Evolutionary conservation across 2,888 invertebrate species (phyloP).

Genomic region (Acleris holmiana): DNA sequence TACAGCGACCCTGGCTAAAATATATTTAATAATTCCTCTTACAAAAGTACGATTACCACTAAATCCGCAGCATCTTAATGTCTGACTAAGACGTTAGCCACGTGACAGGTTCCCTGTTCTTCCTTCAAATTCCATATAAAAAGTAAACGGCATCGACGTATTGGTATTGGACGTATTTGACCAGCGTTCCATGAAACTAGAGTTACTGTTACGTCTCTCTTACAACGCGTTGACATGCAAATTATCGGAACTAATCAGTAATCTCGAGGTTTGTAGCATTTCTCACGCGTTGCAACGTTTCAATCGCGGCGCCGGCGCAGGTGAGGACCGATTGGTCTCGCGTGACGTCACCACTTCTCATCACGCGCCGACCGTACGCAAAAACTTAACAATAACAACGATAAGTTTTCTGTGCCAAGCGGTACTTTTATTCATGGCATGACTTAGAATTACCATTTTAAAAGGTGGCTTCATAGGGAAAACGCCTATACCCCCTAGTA

Average conservation of each 20-base stretch:
- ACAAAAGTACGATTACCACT: too few relatives aligned
- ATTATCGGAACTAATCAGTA: conserved; percentile 22
- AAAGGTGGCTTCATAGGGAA: neutral
- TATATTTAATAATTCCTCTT: too few relatives aligned
- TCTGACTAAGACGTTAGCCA: too few relatives aligned
- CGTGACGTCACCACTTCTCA: conserved; percentile 42
- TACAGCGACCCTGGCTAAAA: too few relatives aligned
- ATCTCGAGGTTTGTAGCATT: conserved; percentile 15
- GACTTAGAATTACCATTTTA: conserved; percentile 18
- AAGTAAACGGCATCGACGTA: too few relatives aligned
- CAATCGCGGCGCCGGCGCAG: neutral
- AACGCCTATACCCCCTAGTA: neutral
- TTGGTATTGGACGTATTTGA: too few relatives aligned
- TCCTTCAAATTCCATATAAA: too few relatives aligned
- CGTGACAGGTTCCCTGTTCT: too few relatives aligned
- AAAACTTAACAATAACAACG: conserved; percentile 34
- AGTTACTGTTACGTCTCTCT: too few relatives aligned
- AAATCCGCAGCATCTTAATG: too few relatives aligned
- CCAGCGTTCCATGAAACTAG: too few relatives aligned
- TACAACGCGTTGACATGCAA: conserved; percentile 1
- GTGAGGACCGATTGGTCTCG: conserved; percentile 57
- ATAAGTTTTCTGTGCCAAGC: conserved; percentile 35
- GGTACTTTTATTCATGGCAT: conserved; percentile 36
- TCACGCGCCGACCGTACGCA: conserved; percentile 26
- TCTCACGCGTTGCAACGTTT: conserved; percentile 13